Evolutionary conservation across 2,888 invertebrate species (phyloP).

Genomic region (Eudasyphora cyanicolor): DNA sequence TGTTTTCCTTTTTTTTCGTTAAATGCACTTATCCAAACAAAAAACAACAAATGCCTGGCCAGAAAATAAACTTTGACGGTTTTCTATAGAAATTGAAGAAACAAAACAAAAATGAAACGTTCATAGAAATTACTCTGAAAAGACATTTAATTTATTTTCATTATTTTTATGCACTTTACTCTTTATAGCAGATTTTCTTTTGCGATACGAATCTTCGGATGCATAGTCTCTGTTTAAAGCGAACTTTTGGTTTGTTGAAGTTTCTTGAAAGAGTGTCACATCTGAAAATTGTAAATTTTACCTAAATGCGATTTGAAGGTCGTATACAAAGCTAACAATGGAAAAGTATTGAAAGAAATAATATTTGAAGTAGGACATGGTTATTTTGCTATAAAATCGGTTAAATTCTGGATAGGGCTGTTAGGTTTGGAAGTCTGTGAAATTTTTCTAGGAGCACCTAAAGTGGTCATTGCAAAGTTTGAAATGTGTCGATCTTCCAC

Average conservation of each 20-base stretch:
- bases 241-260: neutral
- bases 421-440: too few relatives aligned
- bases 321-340: too few relatives aligned
- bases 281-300: too few relatives aligned
- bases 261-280: neutral
- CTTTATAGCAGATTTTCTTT: neutral
- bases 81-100: conserved; percentile 54
- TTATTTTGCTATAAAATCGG: too few relatives aligned
- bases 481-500: too few relatives aligned
- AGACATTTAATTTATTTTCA: conserved; percentile 64
- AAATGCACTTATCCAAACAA: neutral
- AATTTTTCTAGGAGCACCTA: too few relatives aligned
- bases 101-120: conserved; percentile 37
- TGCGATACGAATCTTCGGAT: neutral
- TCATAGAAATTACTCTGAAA: conserved; percentile 58
- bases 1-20: neutral
- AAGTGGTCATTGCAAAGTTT: too few relatives aligned
- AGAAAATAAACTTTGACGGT: conserved; percentile 59
- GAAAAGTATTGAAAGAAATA: too few relatives aligned
- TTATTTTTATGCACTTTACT: conserved; percentile 60
- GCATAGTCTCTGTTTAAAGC: conserved; percentile 7
- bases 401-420: too few relatives aligned
- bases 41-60: too few relatives aligned
- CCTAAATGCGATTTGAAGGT: too few relatives aligned
- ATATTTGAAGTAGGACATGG: too few relatives aligned